Evolutionary conservation across 2,888 invertebrate species (phyloP), one percentile per base, ranked within the genome.

Genomic region (Bellardia bayeri): DNA sequence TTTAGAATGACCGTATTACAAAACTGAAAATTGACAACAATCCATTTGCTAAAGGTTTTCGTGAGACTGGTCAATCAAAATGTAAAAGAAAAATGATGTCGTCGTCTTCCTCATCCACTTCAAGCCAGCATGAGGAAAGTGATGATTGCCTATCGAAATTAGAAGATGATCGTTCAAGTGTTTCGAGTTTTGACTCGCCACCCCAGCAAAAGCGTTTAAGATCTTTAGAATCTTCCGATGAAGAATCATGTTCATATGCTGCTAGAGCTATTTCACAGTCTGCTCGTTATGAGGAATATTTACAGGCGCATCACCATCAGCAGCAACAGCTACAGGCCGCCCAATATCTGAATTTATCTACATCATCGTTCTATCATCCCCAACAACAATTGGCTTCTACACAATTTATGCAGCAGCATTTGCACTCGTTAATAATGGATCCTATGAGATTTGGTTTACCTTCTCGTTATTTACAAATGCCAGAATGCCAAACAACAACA

Each of bases 11-110:
- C 90, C 95, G 96, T 93, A 97, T 98, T 89, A 98, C 98, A 11
- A 96, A 97, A 91, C 93, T 98, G 91, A 98, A 98, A 94, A 98
- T 98, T 90, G 96, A 98, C 94, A 96, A 98, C 94, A 98, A 98
- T 91, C 98, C 98, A 0, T 98, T 98, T 93, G 98, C 98, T 2
- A 98, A 98, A 94, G 98, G 98, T 0, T 98, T 98, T 93, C 96
- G 98, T 58, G 97, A 98, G 89, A 96, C 97, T 80, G 98, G 98
- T 0, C 96, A 96, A 91, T 96, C 96, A 1, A 95, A 96, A 81
- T 96, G 95, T 92, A 97, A 97, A 91, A 94, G 96, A 90, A 97
- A 96, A 94, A 94, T 93, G 91, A 92, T 93, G 90, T 91, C 93
- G 90, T 76, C 80, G 0, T 63, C 75, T 2, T 74, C 58, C 3